These are phyloP conservation scores for Puntigrus tetrazona DNA, from an alignment of 2,113 vertebrate species.

Conservation along the genomic window DNA sequence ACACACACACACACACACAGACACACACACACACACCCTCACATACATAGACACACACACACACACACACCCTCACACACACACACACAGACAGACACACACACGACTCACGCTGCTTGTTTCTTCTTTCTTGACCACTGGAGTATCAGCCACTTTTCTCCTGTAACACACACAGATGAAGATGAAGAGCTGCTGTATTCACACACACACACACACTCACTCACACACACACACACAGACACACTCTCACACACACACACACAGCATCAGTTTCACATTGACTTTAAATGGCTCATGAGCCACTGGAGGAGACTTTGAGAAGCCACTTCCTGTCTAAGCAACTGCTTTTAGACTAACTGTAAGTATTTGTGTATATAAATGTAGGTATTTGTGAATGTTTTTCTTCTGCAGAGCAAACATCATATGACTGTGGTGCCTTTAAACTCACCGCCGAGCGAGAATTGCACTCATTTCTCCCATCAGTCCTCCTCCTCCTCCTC, in stretches of 20 bases:
- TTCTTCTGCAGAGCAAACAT: not conserved
- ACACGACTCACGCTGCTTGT: constrained; percentile 49
- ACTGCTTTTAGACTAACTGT: not conserved
- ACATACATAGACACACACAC: not conserved
- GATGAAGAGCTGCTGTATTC: not conserved
- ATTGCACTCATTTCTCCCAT: constrained; percentile 94
- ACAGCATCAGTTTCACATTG: not conserved
- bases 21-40: no score
- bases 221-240: no score
- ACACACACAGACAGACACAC: not conserved
- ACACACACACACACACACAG: not conserved
- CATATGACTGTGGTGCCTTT: not conserved
- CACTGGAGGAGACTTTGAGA: not conserved
- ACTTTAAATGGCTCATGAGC: not conserved
- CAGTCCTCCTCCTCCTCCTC: constrained; percentile 75
- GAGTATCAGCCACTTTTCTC: constrained; percentile 76
- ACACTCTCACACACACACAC: no score
- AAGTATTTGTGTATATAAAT: not conserved
- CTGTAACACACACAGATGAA: constrained; percentile 60
- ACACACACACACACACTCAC: not conserved
- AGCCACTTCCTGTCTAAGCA: not conserved
- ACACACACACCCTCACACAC: not conserved
- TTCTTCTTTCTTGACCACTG: constrained; percentile 69
- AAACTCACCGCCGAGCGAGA: constrained; percentile 83
- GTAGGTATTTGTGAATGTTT: not conserved